Conservation (phyloP, 2,888 invertebrate species). For the Halictus ligatus region DNA sequence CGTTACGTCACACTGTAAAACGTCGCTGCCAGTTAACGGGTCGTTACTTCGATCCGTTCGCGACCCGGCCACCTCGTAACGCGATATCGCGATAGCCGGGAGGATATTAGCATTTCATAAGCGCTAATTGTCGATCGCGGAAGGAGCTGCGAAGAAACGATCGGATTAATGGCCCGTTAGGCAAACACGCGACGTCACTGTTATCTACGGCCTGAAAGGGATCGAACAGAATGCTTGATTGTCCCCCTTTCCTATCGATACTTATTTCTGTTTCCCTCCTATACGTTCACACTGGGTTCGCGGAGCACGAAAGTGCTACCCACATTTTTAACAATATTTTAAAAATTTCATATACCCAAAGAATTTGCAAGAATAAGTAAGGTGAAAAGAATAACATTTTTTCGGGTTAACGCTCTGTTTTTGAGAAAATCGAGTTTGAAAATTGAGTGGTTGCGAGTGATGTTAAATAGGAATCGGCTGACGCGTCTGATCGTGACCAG, state of each 20-base stretch:
- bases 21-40: constrained; percentile 35
- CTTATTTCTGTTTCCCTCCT: neutral
- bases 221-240: neutral
- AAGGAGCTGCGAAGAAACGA: constrained; percentile 40
- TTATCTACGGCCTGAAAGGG: constrained; percentile 24
- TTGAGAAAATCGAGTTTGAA: too few species aligned
- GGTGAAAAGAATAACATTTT: too few species aligned
- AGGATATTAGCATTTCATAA: constrained; percentile 58
- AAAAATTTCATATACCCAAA: too few species aligned
- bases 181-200: constrained; percentile 42
- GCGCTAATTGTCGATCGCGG: constrained; percentile 54
- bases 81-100: constrained; percentile 37
- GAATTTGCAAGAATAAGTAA: too few species aligned
- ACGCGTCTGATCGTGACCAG: too few species aligned
- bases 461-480: too few species aligned
- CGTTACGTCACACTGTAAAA: neutral
- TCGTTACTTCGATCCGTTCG: constrained; percentile 23
- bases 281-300: too few species aligned
- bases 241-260: neutral
- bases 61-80: constrained; percentile 6
- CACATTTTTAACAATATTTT: too few species aligned
- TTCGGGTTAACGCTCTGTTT: too few species aligned
- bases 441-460: too few species aligned
- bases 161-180: constrained; percentile 28
- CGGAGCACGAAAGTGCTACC: too few species aligned